Conservation (phyloP, 1,140 invertebrate genomes). For the Rhopalosiphum padi region DNA sequence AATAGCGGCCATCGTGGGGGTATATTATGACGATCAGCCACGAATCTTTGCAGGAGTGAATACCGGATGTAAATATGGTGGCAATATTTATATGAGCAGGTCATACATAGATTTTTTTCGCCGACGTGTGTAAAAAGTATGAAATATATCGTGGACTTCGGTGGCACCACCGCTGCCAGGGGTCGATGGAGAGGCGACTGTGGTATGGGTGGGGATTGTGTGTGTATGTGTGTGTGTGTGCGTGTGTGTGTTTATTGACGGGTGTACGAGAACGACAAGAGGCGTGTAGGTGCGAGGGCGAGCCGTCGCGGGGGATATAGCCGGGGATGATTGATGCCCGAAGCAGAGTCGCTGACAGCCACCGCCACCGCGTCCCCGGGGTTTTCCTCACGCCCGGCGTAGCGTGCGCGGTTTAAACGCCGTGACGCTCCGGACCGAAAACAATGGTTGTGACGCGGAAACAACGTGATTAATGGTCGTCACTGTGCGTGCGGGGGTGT, state of each 20-base stretch:
- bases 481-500: neutral
- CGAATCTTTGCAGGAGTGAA: neutral
- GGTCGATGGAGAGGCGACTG: neutral
- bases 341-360: slow-evolving; percentile 20
- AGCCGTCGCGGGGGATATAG: neutral
- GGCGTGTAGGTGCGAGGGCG: neutral
- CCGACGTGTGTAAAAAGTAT: neutral
- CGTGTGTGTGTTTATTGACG: neutral
- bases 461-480: slow-evolving; percentile 54
- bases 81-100: too few relatives aligned
- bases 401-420: slow-evolving; percentile 44
- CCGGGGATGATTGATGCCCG: slow-evolving; percentile 45
- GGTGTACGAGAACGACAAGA: neutral
- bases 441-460: slow-evolving; percentile 51
- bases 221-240: too few relatives aligned
- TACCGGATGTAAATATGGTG: too few relatives aligned
- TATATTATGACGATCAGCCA: neutral
- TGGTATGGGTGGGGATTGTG: neutral
- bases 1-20: too few relatives aligned
- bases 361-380: neutral
- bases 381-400: slow-evolving; percentile 16
- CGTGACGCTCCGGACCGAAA: slow-evolving; percentile 47
- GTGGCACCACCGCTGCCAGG: neutral
- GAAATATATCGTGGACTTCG: neutral
- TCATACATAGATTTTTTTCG: neutral